Evolutionary conservation across 2,888 invertebrate species (phyloP).

Genomic region (Hypselothyrea guttata): DNA sequence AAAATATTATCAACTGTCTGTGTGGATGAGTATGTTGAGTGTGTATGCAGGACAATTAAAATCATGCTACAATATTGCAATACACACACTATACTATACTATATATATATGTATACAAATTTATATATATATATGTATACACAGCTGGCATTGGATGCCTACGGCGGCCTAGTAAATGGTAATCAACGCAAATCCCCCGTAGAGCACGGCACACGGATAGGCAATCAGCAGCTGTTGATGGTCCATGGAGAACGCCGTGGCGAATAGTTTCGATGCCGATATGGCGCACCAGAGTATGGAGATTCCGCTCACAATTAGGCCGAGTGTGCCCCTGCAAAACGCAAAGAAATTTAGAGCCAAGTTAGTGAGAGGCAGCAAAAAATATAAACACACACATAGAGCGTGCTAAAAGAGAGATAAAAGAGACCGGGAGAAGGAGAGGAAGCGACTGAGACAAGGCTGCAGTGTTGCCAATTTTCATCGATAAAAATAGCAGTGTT

Average conservation of each 20-base stretch:
- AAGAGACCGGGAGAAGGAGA: slow-evolving; percentile 16
- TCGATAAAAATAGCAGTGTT: too few relatives aligned
- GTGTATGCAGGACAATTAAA: slow-evolving; percentile 62
- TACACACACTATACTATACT: slow-evolving; percentile 10
- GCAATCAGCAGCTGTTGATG: slow-evolving; percentile 88
- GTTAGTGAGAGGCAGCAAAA: not conserved
- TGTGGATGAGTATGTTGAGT: slow-evolving; percentile 21
- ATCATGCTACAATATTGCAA: slow-evolving; percentile 58
- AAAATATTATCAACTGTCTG: slow-evolving; percentile 58
- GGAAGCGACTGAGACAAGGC: slow-evolving; percentile 24
- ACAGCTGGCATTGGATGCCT: slow-evolving; percentile 27
- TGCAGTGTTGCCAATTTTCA: too few relatives aligned
- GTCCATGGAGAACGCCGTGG: slow-evolving; percentile 88
- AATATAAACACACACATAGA: slow-evolving; percentile 9
- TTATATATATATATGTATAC: slow-evolving; percentile 13
- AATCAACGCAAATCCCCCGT: slow-evolving; percentile 90
- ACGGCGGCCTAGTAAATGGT: slow-evolving; percentile 84
- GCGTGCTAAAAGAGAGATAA: slow-evolving; percentile 18
- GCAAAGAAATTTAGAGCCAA: slow-evolving; percentile 34
- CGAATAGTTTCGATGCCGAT: slow-evolving; percentile 90
- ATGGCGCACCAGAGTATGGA: slow-evolving; percentile 88
- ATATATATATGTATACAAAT: slow-evolving; percentile 7
- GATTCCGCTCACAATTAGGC: slow-evolving; percentile 84
- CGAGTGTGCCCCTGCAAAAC: slow-evolving; percentile 84
- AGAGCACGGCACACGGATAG: slow-evolving; percentile 90